Base-by-base conservation (phyloP, 1,140 invertebrate species). In the Diuraphis noxia region DNA sequence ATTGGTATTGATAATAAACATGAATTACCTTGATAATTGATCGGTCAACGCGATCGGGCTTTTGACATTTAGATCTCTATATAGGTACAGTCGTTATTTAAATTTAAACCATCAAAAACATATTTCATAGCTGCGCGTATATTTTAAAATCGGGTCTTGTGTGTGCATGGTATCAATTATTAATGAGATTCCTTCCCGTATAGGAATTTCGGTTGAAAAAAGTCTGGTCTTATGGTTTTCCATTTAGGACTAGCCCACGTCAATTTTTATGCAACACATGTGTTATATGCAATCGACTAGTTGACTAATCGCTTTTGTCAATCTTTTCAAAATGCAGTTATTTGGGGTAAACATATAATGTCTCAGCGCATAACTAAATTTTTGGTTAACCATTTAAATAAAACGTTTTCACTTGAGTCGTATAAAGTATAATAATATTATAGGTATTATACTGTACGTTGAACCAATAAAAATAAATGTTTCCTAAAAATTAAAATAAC, bases 271-370 rank as follows among this genome's bases (percentile, higher is more conserved):
- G 86, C 36, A n/a, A 63, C 86, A 88, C 86, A 40, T 88, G 86
- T 63, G 86, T 25, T n/a, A 25, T n/a, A 25, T 38, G 17, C 36
- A 63, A 88, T 88, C 38, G 86, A 88, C 86, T 63, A 56, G 52
- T 63, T 88, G 17, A 88, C 86, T 88, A 88, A 88, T 88, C 86
- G 49, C 36, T 88, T 56, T 88, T 88, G 86, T 88, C 86, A 56
- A 88, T 88, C 13, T 88, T 40, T 88, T 88, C 8, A 21, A 49
- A 38, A 86, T 52, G n/a, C 38, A 7, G 86, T 8, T 9, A 87
- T 87, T 87, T 87, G 25, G 86, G 49, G 52, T 40, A 40, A 88
- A 88, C n/a, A 63, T 19, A 41, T 40, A 25, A 49, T 63, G 40
- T 63, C 21, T 40, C 30, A 4, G 1, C n/a, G 34, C 34, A 72